Conservation (phyloP, 2,113 vertebrate species). For the Cricetomys ansorgei region DNA sequence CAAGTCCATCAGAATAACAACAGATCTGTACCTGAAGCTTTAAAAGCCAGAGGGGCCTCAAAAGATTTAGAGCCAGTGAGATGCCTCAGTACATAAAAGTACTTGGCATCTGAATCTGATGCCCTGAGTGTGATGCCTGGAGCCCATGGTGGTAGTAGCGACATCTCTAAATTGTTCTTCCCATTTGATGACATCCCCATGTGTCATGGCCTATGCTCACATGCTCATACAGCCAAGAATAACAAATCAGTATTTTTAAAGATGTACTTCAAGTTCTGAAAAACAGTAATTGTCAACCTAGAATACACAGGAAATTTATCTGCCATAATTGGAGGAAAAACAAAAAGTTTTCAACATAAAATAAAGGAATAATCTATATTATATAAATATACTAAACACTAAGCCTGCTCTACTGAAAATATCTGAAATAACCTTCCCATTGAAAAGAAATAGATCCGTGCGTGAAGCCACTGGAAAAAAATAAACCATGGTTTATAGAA, state of each 20-base stretch:
- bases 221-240: not conserved
- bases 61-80: not conserved
- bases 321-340: not conserved
- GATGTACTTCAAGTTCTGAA: not conserved
- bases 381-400: not conserved
- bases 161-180: not conserved
- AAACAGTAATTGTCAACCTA: not conserved
- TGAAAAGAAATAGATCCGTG: not conserved
- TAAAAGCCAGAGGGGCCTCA: not conserved
- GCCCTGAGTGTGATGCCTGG: not conserved
- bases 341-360: not conserved
- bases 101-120: not conserved
- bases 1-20: not conserved
- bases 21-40: not conserved
- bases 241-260: not conserved
- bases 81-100: not conserved
- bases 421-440: not conserved
- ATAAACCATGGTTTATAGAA: not conserved
- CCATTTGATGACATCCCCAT: not conserved
- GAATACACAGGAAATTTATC: not conserved
- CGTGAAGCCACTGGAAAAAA: not conserved
- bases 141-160: not conserved
- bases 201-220: not conserved
- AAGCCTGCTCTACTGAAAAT: not conserved
- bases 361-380: not conserved